phyloP scores from a whole-genome alignment of 2,113 vertebrate genomes.

The Eubucco bourcierii region DNA sequence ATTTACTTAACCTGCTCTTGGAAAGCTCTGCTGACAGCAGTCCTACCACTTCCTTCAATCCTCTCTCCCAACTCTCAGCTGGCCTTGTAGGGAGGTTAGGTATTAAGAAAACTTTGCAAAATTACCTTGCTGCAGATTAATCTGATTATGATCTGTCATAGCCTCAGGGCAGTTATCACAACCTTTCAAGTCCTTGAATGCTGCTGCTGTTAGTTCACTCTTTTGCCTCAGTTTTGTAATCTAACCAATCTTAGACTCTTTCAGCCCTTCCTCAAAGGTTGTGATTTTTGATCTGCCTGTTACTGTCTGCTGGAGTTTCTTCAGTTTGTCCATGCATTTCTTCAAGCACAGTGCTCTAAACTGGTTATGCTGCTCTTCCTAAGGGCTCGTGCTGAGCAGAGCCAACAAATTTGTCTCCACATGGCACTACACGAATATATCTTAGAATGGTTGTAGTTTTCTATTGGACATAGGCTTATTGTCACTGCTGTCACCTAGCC shows the following conservation, averaged over 20 bases:
- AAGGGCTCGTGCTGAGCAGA: not conserved
- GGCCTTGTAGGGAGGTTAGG: not conserved
- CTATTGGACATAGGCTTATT: not conserved
- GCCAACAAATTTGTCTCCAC: not conserved
- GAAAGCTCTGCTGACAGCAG: not conserved
- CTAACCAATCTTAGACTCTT: not conserved
- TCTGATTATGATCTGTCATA: not conserved
- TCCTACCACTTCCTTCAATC: not conserved
- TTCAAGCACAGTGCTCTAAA: not conserved
- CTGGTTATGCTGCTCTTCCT: not conserved
- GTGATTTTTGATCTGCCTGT: not conserved
- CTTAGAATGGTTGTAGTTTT: not conserved
- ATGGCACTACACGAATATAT: not conserved
- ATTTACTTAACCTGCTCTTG: slow-evolving; percentile 15
- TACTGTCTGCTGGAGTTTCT: not conserved
- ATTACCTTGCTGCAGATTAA: not conserved
- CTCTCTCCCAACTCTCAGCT: not conserved
- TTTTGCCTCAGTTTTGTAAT: not conserved
- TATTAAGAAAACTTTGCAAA: not conserved
- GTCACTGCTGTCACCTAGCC: not conserved
- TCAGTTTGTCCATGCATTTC: not conserved
- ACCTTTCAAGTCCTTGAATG: not conserved
- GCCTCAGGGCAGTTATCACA: not conserved
- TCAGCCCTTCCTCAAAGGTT: not conserved
- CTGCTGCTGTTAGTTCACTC: not conserved